Base-by-base conservation (phyloP, 2,888 invertebrate genomes). In the Thelaira solivaga region DNA sequence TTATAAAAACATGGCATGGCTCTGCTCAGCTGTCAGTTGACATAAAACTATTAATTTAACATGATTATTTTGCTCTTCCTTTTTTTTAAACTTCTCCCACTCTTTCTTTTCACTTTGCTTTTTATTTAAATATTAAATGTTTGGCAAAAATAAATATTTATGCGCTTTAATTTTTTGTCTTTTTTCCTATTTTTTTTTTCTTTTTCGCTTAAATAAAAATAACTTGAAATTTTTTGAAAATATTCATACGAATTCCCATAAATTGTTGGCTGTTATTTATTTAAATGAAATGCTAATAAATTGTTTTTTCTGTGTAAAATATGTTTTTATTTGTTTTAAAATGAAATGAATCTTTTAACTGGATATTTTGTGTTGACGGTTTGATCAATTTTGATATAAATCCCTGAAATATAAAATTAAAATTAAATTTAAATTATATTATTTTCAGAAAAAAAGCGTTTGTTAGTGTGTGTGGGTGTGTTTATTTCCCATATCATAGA, bases 21-120 rank as follows among this genome's bases (percentile, higher is more conserved):
- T 51, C 61, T 16, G 26, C 29, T 64, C 53, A 36, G 20, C 41
- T 67, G 67, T 53, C 67, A 67, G 36, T 67, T 67, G 49, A 67
- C 34, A 74, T 67, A 74, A 74, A 74, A 53, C 59, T 74, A 74
- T 74, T 74, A 74, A 74, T 74, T 59, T 51, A 55, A 62, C 62
- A 45, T 53, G 53, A 71, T 71, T 71, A 71, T 45, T 62, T 53
- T 45, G 20, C 18, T 43, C 5, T 16, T 61, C n/a, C 39, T 51
- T 26, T 71, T 47, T 26, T 10, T 41, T 29, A 16, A 36, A 7
- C n/a, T 57, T 24, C 24, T 10, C 13, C 13, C 16, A 24, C 2
- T 43, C 2, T 7, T 22, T 39, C 2, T n/a, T 0, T 24, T n/a
- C 18, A 29, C 10, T 26, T 6, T n/a, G 20, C 2, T 7, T 18